Evolutionary conservation across 2,888 invertebrate species (phyloP).

Genomic region (Drosophila dives): DNA sequence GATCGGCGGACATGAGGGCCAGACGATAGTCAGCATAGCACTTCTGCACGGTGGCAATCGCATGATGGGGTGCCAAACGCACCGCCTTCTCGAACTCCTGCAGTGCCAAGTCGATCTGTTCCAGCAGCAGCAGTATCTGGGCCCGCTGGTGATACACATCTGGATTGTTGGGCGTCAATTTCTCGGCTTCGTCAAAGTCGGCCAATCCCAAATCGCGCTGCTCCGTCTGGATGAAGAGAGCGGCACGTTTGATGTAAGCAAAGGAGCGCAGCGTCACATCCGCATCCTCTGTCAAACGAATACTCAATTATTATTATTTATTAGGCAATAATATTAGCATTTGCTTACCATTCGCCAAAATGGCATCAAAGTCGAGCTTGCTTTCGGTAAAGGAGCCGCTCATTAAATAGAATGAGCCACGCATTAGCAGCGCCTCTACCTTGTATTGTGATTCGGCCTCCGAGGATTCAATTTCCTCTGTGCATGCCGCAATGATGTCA

Average conservation of each 20-base stretch:
- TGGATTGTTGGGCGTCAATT: slow-evolving; percentile 91
- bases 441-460: slow-evolving; percentile 87
- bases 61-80: slow-evolving; percentile 92
- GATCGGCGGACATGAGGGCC: slow-evolving; percentile 88
- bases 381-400: slow-evolving; percentile 91
- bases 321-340: neutral
- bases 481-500: slow-evolving; percentile 91
- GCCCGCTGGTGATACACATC: slow-evolving; percentile 98
- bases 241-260: slow-evolving; percentile 95
- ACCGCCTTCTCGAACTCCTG: slow-evolving; percentile 93
- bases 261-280: slow-evolving; percentile 90
- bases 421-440: slow-evolving; percentile 90
- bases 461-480: slow-evolving; percentile 89
- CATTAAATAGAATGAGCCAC: slow-evolving; percentile 93
- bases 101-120: slow-evolving; percentile 92
- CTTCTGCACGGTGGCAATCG: slow-evolving; percentile 95
- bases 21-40: slow-evolving; percentile 94
- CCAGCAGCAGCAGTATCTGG: slow-evolving; percentile 93
- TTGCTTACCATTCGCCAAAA: slow-evolving; percentile 87
- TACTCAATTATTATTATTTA: neutral
- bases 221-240: slow-evolving; percentile 92
- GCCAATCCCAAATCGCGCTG: slow-evolving; percentile 90
- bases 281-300: slow-evolving; percentile 84
- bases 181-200: slow-evolving; percentile 92
- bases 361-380: slow-evolving; percentile 89